These are phyloP conservation scores for Scaptomyza reducta DNA, from an alignment of 2,888 invertebrate species.

Conservation along the genomic window DNA sequence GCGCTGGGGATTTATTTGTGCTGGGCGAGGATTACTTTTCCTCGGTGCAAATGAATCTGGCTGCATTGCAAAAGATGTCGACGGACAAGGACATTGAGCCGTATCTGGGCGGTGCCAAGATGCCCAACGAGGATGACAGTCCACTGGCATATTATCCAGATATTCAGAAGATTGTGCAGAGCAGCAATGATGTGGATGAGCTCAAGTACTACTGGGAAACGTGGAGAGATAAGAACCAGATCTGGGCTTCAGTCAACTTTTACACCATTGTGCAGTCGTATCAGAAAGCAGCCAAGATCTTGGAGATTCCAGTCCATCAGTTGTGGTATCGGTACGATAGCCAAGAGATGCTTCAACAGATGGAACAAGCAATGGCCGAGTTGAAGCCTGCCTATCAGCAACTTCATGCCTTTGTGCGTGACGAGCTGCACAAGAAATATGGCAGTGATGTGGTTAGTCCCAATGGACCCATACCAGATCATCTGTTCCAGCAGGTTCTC, in stretches of 20 bases:
- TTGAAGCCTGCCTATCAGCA: conserved; percentile 89
- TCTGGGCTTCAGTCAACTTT: conserved; percentile 81
- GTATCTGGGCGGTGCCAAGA: conserved; percentile 75
- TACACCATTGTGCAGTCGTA: conserved; percentile 79
- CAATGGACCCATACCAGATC: conserved; percentile 90
- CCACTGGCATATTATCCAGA: conserved; percentile 80
- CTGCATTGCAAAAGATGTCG: conserved; percentile 75
- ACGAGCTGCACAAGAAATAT: conserved; percentile 88
- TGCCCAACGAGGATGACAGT: conserved; percentile 78
- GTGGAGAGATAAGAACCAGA: conserved; percentile 80
- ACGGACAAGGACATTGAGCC: conserved; percentile 86
- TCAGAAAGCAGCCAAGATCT: conserved; percentile 75
- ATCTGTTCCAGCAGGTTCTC: conserved; percentile 87
- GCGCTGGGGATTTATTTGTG: conserved; percentile 76
- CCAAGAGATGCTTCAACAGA: conserved; percentile 76
- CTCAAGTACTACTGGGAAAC: conserved; percentile 81
- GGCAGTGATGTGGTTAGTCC: conserved; percentile 87
- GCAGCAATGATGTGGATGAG: conserved; percentile 76
- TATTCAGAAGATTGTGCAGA: conserved; percentile 78
- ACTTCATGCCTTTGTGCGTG: conserved; percentile 91
- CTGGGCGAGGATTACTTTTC: conserved; percentile 82
- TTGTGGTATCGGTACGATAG: conserved; percentile 80
- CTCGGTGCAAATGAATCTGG: conserved; percentile 77
- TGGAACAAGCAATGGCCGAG: conserved; percentile 84
- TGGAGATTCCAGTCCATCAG: conserved; percentile 76